Percentiles rank a stretch among this genome's conserved stretches.
These are phyloP conservation scores for Spinibarbus caldwelli DNA, from an alignment of 2,797 vertebrate genomes.

Conservation along the genomic window DNA sequence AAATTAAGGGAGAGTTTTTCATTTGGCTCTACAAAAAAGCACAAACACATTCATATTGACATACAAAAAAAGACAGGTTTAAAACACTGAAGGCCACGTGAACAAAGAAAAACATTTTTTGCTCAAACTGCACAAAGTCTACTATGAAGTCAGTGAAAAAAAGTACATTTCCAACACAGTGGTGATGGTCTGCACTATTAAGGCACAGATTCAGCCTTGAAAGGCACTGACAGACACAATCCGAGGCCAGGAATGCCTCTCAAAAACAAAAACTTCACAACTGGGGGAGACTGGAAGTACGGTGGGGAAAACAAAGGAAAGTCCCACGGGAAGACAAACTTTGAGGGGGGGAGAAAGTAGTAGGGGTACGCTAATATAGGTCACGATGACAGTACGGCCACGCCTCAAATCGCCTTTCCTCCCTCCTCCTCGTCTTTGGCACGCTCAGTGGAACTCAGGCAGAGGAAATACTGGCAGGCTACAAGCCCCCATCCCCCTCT, in stretches of 20 bases:
- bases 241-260: constrained; percentile 44
- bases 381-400: constrained; percentile 75
- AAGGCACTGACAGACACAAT: constrained; percentile 50
- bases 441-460: constrained; percentile 53
- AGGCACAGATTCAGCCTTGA: constrained; percentile 38
- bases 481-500: constrained; percentile 55
- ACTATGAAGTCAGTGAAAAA: constrained; percentile 41
- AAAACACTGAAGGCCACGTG: constrained; percentile 36
- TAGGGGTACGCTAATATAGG: constrained; percentile 69
- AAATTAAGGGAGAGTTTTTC: constrained; percentile 43
- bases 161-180: constrained; percentile 32
- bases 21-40: constrained; percentile 24
- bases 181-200: constrained; percentile 13
- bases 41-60: constrained; percentile 50
- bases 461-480: constrained; percentile 64
- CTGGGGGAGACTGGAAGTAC: constrained; percentile 37
- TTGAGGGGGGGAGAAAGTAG: constrained; percentile 47
- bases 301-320: constrained; percentile 39
- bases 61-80: constrained; percentile 42
- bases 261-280: constrained; percentile 49
- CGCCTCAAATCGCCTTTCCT: constrained; percentile 51
- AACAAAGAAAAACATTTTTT: constrained; percentile 45
- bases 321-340: constrained; percentile 56
- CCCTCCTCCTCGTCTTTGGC: constrained; percentile 54
- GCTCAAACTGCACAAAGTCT: constrained; percentile 24